Evolutionary conservation across 2,113 vertebrate genomes (phyloP).

Genomic region (Lathamus discolor): DNA sequence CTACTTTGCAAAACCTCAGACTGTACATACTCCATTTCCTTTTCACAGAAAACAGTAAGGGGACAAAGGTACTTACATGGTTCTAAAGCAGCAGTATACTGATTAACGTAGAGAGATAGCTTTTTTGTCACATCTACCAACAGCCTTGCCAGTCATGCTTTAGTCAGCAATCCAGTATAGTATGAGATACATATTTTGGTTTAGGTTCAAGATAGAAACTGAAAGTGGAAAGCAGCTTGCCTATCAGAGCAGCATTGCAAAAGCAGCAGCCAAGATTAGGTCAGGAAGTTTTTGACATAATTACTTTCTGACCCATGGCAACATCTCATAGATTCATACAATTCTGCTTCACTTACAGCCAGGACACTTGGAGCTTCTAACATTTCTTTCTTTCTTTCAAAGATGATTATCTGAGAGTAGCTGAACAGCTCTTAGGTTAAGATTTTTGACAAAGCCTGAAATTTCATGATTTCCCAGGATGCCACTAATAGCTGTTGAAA

Average conservation of each 20-base stretch:
- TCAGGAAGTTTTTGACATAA: conserved; percentile 20
- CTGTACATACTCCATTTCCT: not conserved
- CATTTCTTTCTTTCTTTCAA: not conserved
- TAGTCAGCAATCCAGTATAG: conserved; percentile 13
- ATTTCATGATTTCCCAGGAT: not conserved
- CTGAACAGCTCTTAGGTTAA: not conserved
- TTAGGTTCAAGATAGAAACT: conserved; percentile 34
- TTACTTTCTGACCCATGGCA: conserved; percentile 24
- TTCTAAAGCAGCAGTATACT: not conserved
- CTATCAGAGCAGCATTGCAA: conserved; percentile 36
- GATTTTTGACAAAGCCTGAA: not conserved
- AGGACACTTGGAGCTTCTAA: conserved; percentile 9
- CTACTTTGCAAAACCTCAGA: not conserved
- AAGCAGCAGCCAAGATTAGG: conserved; percentile 52
- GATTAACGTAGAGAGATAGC: not conserved
- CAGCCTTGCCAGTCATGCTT: conserved; percentile 50
- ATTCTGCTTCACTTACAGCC: conserved; percentile 62
- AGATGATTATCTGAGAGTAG: not conserved
- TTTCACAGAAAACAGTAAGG: not conserved
- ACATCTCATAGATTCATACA: conserved; percentile 23
- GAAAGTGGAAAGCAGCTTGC: conserved; percentile 33
- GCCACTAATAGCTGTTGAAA: not conserved
- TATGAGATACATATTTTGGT: not conserved
- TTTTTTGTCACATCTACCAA: not conserved
- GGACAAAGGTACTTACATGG: not conserved